Evolutionary conservation across 2,797 vertebrate genomes (phyloP), one percentile per base, ranked within the genome.

Genomic region (Melanotaenia trifasciata): DNA sequence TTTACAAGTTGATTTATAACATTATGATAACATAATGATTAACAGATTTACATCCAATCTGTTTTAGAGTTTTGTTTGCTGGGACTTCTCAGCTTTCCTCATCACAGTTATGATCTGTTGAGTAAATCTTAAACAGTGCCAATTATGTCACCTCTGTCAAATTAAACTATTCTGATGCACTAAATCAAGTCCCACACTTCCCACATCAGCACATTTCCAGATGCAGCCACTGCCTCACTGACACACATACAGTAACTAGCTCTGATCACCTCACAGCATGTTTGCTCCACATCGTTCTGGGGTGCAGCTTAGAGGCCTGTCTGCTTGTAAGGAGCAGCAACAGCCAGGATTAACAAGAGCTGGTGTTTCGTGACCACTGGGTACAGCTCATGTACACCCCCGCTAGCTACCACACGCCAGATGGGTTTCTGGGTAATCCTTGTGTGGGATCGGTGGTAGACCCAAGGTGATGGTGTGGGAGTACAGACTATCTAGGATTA

Each of bases 371-470:
- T 33, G 30, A 76, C 68, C 14, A 45, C 47, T 33, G 64, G 32
- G 47, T 22, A 18, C 68, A 28, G 56, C 35, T 77, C 72, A 54
- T 61, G 18, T 32, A 60, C 36, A 57, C 72, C 79, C 51, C 60
- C 33, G 12, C 63, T 64, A 22, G 59, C 56, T 63, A 50, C 62
- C 74, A 68, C 20, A 30, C n/a, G 58, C 72, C 90, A 92, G 86
- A 90, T 92, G 91, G 88, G 91, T 82, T 85, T 90, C 75, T 90
- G 88, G 84, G 84, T 94, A 92, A 92, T 94, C 87, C 90, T 54
- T 16, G 62, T 67, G 72, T 67, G 76, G 74, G 82, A 82, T 81
- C 74, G 84, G 84, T 70, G 83, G 64, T 24, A 74, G 75, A 72
- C 67, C 67, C 10, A 4, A 38, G 64, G 32, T 63, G 58, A n/a